A percentile compares a stretch with the other conserved stretches of the same genome.
Evolutionary conservation across 2,888 invertebrate species (phyloP).

Genomic region (Andrena camellia): DNA sequence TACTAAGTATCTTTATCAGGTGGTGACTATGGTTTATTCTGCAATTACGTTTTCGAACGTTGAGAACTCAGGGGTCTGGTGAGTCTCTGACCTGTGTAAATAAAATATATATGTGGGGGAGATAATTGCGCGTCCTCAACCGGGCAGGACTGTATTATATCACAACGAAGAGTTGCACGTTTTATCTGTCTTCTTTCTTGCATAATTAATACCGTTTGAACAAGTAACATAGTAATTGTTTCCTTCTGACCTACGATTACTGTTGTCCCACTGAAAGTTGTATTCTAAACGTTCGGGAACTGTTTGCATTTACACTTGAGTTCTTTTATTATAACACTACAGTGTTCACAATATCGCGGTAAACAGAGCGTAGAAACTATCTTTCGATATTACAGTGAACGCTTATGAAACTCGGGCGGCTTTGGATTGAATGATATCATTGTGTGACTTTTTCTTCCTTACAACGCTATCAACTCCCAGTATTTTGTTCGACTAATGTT

Average conservation of each 20-base stretch:
- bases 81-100: too few species aligned
- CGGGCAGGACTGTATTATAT: neutral
- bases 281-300: neutral
- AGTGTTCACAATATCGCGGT: slow-evolving; percentile 12
- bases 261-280: slow-evolving; percentile 17
- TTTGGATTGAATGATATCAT: neutral
- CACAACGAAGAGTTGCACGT: neutral
- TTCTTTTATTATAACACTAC: slow-evolving; percentile 15
- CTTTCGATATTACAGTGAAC: slow-evolving; percentile 21
- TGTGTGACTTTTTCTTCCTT: too few species aligned
- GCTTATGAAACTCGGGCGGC: slow-evolving; percentile 18
- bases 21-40: too few species aligned
- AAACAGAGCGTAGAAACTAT: slow-evolving; percentile 46
- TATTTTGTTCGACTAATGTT: too few species aligned
- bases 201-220: slow-evolving; percentile 6
- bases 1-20: too few species aligned
- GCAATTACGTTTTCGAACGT: too few species aligned
- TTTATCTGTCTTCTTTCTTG: neutral
- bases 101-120: too few species aligned
- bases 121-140: too few species aligned
- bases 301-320: slow-evolving; percentile 10
- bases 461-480: too few species aligned
- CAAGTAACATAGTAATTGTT: neutral
- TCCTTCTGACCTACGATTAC: neutral
- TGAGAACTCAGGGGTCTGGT: too few species aligned